Evolutionary conservation across 2,113 vertebrate species (phyloP).

Genomic region (Larimichthys polyactis): DNA sequence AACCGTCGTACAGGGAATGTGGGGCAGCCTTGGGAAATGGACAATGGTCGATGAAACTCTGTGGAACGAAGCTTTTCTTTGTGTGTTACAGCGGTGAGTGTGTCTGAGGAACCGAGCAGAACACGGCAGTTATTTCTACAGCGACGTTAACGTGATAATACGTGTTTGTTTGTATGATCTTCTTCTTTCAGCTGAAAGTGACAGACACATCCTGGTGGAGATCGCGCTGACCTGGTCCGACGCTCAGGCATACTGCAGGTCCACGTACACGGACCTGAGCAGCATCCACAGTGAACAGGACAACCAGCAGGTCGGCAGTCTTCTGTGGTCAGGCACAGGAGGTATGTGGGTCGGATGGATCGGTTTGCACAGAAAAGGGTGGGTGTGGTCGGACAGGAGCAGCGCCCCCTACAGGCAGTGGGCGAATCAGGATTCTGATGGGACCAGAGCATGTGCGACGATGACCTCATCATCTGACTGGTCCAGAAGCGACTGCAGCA

Average conservation of each 20-base stretch:
- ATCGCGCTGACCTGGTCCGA: accelerated
- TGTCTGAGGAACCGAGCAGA: neutral
- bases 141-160: too few relatives aligned
- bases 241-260: constrained; percentile 8
- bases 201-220: neutral
- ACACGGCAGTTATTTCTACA: too few relatives aligned
- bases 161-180: neutral
- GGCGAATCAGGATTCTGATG: accelerated
- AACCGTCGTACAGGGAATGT: accelerated
- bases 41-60: accelerated
- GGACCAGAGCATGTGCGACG: neutral
- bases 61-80: accelerated
- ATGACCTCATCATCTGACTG: neutral
- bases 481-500: neutral
- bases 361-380: neutral
- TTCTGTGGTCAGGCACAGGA: neutral
- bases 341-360: constrained; percentile 21
- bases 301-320: neutral
- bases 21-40: accelerated
- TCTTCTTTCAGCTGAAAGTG: neutral
- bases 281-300: neutral
- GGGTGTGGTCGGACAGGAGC: constrained; percentile 31
- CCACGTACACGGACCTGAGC: neutral
- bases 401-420: neutral
- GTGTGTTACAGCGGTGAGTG: constrained; percentile 45